Conservation (phyloP, 2,113 vertebrate genomes). For the Pelodiscus sinensis region DNA sequence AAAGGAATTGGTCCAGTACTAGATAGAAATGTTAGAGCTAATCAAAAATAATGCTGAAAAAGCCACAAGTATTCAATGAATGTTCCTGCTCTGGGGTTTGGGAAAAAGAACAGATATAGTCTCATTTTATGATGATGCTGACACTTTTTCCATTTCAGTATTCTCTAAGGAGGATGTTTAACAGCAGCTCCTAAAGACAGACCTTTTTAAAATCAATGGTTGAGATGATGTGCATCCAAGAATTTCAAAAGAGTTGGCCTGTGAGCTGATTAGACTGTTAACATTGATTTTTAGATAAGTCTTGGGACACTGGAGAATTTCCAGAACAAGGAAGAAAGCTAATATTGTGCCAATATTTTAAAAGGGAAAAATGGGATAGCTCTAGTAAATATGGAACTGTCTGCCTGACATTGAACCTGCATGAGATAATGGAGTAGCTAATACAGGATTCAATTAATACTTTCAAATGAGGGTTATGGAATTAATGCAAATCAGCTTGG, state of each 20-base stretch:
- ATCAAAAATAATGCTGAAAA: background rate
- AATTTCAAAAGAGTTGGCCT: background rate
- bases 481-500: background rate
- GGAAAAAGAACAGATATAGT: background rate
- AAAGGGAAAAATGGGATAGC: background rate
- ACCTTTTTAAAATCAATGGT: background rate
- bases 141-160: background rate
- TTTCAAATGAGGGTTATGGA: background rate
- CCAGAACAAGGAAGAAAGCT: background rate
- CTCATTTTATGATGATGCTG: background rate
- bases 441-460: background rate
- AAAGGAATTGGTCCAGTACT: background rate
- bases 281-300: background rate
- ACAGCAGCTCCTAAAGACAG: background rate
- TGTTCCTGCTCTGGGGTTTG: background rate
- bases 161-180: background rate
- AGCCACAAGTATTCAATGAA: background rate
- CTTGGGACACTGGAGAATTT: background rate
- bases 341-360: background rate
- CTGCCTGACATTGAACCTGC: background rate
- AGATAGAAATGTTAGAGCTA: background rate
- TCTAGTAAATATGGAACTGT: too few species aligned
- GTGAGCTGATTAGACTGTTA: background rate
- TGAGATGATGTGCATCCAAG: background rate
- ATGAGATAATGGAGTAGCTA: background rate